Evolutionary conservation across 2,113 vertebrate genomes (phyloP).

Genomic region (Tragelaphus strepsiceros): DNA sequence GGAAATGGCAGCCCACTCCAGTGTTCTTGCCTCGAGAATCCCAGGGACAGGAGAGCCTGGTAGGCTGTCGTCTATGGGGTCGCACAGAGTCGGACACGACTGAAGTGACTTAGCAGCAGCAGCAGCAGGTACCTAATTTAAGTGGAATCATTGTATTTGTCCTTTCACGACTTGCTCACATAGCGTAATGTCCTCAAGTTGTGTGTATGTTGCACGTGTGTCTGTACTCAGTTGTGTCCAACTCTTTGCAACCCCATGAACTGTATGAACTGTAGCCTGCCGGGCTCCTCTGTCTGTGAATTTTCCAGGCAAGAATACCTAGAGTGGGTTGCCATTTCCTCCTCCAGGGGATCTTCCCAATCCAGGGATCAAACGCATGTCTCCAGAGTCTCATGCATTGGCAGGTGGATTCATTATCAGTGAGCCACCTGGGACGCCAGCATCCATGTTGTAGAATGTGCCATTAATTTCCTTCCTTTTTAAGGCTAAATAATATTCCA

Average conservation of each 20-base stretch:
- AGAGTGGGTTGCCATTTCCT: background rate
- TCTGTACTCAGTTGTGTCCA: background rate
- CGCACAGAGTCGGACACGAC: too few species aligned
- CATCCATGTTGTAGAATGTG: background rate
- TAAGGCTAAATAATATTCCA: background rate
- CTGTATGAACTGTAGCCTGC: background rate
- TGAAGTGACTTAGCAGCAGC: too few species aligned
- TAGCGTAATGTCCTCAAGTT: background rate
- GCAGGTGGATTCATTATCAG: background rate
- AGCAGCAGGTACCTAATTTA: too few species aligned
- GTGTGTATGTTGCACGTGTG: background rate
- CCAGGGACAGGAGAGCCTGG: too few species aligned
- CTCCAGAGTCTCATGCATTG: background rate
- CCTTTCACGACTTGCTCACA: background rate
- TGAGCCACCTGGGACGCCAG: background rate
- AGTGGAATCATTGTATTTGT: background rate
- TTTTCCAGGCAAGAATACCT: background rate
- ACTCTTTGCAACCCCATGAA: background rate
- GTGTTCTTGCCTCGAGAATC: too few species aligned
- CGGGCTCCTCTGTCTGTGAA: background rate
- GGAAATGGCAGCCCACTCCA: too few species aligned
- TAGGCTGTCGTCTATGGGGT: too few species aligned
- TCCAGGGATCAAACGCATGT: background rate
- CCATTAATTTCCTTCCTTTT: too few species aligned
- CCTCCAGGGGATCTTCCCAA: background rate